phyloP scores from a whole-genome alignment of 2,113 vertebrate genomes.

The Bufo gargarizans region DNA sequence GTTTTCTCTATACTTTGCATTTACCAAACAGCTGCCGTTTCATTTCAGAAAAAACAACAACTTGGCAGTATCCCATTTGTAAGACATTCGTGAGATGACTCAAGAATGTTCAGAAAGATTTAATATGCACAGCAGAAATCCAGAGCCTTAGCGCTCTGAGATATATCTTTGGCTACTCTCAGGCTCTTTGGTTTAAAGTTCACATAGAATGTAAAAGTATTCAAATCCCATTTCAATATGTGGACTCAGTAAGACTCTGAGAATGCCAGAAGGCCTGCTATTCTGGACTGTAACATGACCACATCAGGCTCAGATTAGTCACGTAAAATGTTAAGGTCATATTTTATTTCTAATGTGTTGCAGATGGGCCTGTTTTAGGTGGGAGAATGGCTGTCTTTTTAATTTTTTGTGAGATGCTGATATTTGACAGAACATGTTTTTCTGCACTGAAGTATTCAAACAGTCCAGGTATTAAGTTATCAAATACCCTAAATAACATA shows the following conservation, averaged over 20 bases:
- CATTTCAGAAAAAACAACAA: constrained; percentile 20
- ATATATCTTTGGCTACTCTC: constrained; percentile 47
- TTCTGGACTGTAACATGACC: constrained; percentile 67
- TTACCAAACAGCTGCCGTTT: constrained; percentile 48
- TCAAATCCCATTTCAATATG: constrained; percentile 64
- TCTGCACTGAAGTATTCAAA: constrained; percentile 37
- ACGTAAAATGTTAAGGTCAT: constrained; percentile 65
- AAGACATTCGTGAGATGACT: constrained; percentile 30
- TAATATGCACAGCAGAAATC: constrained; percentile 32
- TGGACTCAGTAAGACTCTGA: constrained; percentile 66
- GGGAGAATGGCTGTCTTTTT: constrained; percentile 63
- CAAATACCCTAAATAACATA: constrained; percentile 10
- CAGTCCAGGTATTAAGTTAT: constrained; percentile 30
- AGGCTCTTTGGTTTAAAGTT: constrained; percentile 61
- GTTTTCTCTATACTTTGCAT: constrained; percentile 2
- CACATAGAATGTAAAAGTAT: constrained; percentile 64
- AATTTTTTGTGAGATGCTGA: constrained; percentile 48
- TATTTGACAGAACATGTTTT: constrained; percentile 50
- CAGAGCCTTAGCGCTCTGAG: constrained; percentile 35
- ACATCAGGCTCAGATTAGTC: constrained; percentile 60
- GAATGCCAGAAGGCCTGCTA: constrained; percentile 64
- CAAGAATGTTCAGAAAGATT: constrained; percentile 47
- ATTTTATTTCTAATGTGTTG: constrained; percentile 70
- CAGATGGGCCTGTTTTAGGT: constrained; percentile 67
- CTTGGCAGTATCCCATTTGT: constrained; percentile 17